Evolutionary conservation across 2,797 vertebrate genomes (phyloP), one percentile per base, ranked within the genome.

Genomic region (Sparidentex hasta): DNA sequence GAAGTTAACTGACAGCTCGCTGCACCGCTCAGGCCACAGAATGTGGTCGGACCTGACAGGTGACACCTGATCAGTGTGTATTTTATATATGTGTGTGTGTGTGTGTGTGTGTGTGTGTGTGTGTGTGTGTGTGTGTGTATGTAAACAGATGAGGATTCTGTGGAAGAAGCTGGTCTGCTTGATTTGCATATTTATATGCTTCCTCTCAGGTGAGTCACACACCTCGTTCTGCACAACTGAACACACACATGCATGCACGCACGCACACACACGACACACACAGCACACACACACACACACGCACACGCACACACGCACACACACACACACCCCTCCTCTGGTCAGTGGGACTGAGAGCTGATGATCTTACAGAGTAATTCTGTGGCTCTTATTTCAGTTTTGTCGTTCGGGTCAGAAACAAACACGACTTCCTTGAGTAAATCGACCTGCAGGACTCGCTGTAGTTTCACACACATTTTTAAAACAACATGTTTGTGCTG

Each of bases 21-120:
- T 20, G 12, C 62, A 25, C 21, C 25, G 43, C 25, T 25, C 25
- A 25, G 25, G 25, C 25, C 25, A 25, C 5, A 76, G 72, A 89
- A 87, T 84, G 82, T 41, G 11, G 81, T 47, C 2, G 5, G 62
- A 78, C 84, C 79, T 67, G 82, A 78, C 62, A 43, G 38, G 43
- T 68, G 62, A 55, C 47, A 47, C 59, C 29, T 18, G 12, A 52
- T n/a, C 11, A 0, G 14, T 18, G 12, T 25, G 25, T 25, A 2
- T 25, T 25, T 25, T 25, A 25, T 25, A 25, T 25, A 25, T 25
- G 25, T 25, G 25, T 33, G 29, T 33, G 29, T 33, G 29, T 33
- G 29, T 33, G 29, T 33, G 29, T 33, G 29, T 33, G 5, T 33
- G 6, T 33, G 5, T 33, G 29, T 33, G 29, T 33, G 29, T 33